Base-by-base conservation (phyloP, 2,888 invertebrate genomes). In the Acrocera orbiculus region DNA sequence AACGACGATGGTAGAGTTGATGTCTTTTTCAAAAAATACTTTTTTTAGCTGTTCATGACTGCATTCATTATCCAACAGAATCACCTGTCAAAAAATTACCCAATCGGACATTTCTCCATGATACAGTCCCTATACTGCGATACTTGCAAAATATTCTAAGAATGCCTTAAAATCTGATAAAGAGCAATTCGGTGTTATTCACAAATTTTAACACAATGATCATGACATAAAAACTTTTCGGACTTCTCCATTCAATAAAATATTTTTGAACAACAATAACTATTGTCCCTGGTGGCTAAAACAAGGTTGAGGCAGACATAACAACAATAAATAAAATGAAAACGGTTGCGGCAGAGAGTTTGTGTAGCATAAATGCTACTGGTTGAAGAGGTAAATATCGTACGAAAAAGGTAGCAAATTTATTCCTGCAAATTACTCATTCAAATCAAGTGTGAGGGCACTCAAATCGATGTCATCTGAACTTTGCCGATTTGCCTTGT, bases 81-180 rank as follows among this genome's bases (percentile, higher is more conserved):
- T 44, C 43, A 43, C 41, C 43, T 44, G 44, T 44, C 44, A 44
- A 43, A n/a, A n/a, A 44, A 44, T 37, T 40, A 38, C 40, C 40
- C 43, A 44, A 42, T 37, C 37, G 30, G 35, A 30, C 38, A 34
- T 37, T 37, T 39, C 35, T 36, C 35, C 34, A 36, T 37, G 42
- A 40, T 37, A 34, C 39, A 40, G 40, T 40, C 38, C 39, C 36
- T 25, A 42, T 43, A 35, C 35, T n/a, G 34, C 36, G 36, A 42
- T 29, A 36, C 25, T 15, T 28, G 26, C 29, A 38, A 38, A 38
- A 32, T 29, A 32, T 35, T 32, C 35, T 23, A 38, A 38, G 34
- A 35, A 38, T 38, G 35, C 32, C 32, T 35, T 38, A 32, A 38
- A 38, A 35, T 34, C 31, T 16, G 28, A 29, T 31, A 35, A 34